These are phyloP conservation scores for Agrypnia vestita DNA, from an alignment of 1,140 invertebrate genomes.

Conservation along the genomic window DNA sequence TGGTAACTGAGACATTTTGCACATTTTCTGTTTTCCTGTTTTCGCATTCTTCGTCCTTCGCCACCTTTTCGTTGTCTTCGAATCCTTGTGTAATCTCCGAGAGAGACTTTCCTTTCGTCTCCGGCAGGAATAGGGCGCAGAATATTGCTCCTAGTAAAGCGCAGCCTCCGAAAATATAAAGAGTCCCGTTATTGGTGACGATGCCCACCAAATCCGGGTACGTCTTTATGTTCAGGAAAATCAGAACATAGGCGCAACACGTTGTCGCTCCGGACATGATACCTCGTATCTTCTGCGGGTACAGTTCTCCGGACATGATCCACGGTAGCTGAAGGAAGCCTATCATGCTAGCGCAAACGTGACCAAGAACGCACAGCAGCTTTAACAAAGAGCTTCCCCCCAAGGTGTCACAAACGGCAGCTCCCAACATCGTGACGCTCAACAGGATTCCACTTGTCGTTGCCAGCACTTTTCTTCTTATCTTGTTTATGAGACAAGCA, in stretches of 20 bases:
- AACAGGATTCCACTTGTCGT: slow-evolving; percentile 78
- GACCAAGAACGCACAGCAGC: slow-evolving; percentile 77
- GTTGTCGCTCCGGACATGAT: slow-evolving; percentile 80
- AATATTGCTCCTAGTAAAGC: slow-evolving; percentile 79
- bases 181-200: slow-evolving; percentile 79
- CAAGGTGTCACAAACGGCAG: slow-evolving; percentile 72
- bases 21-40: slow-evolving; percentile 56
- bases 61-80: slow-evolving; percentile 69
- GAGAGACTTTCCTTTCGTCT: slow-evolving; percentile 86
- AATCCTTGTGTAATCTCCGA: slow-evolving; percentile 83
- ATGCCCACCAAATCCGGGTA: slow-evolving; percentile 76
- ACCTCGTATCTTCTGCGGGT: slow-evolving; percentile 79
- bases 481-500: slow-evolving; percentile 80
- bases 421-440: slow-evolving; percentile 75
- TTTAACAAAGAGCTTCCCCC: slow-evolving; percentile 74
- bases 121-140: slow-evolving; percentile 81
- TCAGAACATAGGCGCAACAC: slow-evolving; percentile 80
- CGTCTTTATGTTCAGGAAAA: slow-evolving; percentile 81
- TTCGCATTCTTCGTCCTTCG: slow-evolving; percentile 65
- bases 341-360: slow-evolving; percentile 82
- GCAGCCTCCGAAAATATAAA: slow-evolving; percentile 84
- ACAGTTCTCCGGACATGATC: slow-evolving; percentile 85
- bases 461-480: slow-evolving; percentile 79
- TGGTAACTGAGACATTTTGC: slow-evolving; percentile 22
- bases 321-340: slow-evolving; percentile 83